These are phyloP conservation scores for Vidua chalybeata DNA, from an alignment of 2,113 vertebrate genomes.

Conservation along the genomic window DNA sequence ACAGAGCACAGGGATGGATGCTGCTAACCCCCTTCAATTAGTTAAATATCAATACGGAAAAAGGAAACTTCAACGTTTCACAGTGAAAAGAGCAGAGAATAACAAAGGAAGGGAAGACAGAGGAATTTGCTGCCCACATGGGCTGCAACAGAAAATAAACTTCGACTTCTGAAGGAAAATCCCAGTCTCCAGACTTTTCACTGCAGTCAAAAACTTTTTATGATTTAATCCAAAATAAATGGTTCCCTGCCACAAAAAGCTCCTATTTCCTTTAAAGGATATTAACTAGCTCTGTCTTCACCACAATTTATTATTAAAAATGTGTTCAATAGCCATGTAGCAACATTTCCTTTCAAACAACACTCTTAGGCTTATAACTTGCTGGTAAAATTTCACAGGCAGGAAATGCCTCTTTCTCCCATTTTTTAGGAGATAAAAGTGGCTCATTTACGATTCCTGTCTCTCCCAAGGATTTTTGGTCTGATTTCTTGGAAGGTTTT, in stretches of 20 bases:
- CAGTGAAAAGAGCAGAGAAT: background rate
- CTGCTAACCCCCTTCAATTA: background rate
- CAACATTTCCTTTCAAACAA: background rate
- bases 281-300: constrained; percentile 42
- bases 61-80: background rate
- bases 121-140: constrained; percentile 26
- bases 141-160: constrained; percentile 21
- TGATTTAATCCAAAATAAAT: constrained; percentile 57
- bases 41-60: background rate
- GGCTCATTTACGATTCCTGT: background rate
- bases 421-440: background rate
- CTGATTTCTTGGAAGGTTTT: background rate
- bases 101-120: constrained; percentile 7
- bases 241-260: constrained; percentile 39
- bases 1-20: background rate
- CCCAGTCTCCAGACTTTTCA: background rate
- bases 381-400: background rate
- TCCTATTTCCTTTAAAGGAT: constrained; percentile 55
- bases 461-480: background rate
- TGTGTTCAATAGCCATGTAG: background rate
- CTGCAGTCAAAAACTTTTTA: background rate
- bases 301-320: constrained; percentile 53
- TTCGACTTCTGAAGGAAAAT: constrained; percentile 9
- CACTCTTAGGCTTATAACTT: background rate
- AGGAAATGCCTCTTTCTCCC: constrained; percentile 6